These are phyloP conservation scores for Cyanoderma ruficeps DNA, from an alignment of 2,113 vertebrate species.

Conservation along the genomic window DNA sequence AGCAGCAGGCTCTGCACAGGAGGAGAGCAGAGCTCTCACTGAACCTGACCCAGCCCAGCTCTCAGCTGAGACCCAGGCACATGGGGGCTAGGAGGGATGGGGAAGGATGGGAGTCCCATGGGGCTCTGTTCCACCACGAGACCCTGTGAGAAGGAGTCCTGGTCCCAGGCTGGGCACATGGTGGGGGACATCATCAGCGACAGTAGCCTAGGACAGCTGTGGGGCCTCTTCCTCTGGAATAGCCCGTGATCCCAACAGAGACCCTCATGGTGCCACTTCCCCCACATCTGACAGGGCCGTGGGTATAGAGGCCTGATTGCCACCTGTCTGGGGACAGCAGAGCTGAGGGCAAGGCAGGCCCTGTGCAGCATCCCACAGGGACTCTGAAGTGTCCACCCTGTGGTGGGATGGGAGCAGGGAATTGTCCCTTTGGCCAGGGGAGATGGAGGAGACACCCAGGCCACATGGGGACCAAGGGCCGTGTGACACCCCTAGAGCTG, in stretches of 20 bases:
- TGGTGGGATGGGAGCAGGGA: rapidly evolving
- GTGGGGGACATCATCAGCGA: rapidly evolving
- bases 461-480: not conserved
- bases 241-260: not conserved
- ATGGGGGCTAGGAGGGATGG: not conserved
- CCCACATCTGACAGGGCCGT: rapidly evolving
- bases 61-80: not conserved
- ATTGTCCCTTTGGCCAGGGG: not conserved
- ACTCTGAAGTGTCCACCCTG: not conserved
- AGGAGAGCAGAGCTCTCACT: not conserved
- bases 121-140: not conserved
- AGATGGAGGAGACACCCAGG: not conserved
- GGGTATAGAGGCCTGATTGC: not conserved
- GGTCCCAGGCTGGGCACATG: not conserved
- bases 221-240: not conserved
- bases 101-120: not conserved
- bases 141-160: not conserved
- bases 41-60: not conserved
- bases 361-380: not conserved
- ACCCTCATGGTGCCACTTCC: rapidly evolving
- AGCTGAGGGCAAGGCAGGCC: not conserved
- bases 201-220: not conserved
- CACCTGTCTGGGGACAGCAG: not conserved
- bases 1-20: not conserved
- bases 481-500: rapidly evolving